phyloP scores from a whole-genome alignment of 2,113 vertebrate genomes.

The Phrynosoma blainvillii region DNA sequence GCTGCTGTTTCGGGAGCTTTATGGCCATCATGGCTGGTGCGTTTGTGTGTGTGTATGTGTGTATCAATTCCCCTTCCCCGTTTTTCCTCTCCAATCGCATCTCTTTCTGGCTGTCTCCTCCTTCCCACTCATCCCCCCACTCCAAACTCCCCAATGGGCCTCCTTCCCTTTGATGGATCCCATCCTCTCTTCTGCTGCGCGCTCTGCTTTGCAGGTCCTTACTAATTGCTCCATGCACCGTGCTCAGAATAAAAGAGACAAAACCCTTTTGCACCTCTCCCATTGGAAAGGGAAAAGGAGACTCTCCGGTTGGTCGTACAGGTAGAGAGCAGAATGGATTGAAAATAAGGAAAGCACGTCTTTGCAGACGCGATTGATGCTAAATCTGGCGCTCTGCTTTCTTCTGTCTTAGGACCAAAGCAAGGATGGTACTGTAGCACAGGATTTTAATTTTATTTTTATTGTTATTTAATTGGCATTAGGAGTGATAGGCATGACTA shows the following conservation, averaged over 20 bases:
- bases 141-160: conserved; percentile 56
- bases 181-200: conserved; percentile 57
- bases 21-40: conserved; percentile 11
- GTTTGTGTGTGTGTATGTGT: too few relatives aligned
- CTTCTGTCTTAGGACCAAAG: neutral
- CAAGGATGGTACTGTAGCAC: too few relatives aligned
- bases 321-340: conserved; percentile 63
- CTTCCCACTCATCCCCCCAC: conserved; percentile 40
- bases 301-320: neutral
- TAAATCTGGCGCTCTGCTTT: conserved; percentile 56
- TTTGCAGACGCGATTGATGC: conserved; percentile 57
- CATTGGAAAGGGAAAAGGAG: too few relatives aligned
- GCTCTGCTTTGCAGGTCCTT: conserved; percentile 67
- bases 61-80: conserved; percentile 21
- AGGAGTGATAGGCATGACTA: too few relatives aligned
- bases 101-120: conserved; percentile 49
- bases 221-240: conserved; percentile 69
- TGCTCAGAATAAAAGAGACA: conserved; percentile 66
- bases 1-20: neutral
- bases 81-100: conserved; percentile 43
- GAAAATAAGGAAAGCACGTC: conserved; percentile 46
- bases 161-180: conserved; percentile 42
- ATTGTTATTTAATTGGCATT: too few relatives aligned
- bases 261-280: conserved; percentile 41
- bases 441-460: too few relatives aligned